phyloP scores from a whole-genome alignment of 2,797 vertebrate species.

The Rhynchonycteris naso region DNA sequence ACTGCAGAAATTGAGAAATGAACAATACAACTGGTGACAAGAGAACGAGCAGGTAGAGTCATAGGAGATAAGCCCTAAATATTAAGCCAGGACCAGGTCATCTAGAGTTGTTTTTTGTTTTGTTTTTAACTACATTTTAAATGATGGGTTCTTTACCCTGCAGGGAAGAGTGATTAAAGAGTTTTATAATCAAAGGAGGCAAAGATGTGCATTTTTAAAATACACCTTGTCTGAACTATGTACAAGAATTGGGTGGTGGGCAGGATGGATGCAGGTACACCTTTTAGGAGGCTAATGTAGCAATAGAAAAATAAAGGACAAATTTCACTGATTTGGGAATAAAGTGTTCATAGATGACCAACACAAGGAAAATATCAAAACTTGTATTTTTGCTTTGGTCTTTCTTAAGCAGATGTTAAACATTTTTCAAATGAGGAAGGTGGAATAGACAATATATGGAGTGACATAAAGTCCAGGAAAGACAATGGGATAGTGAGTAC shows the following conservation, averaged over 20 bases:
- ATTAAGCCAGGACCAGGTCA: neutral
- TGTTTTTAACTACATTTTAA: slow-evolving; percentile 17
- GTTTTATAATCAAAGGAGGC: neutral
- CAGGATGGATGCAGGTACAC: neutral
- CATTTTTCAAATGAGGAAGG: neutral
- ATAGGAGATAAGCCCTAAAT: neutral
- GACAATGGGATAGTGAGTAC: neutral
- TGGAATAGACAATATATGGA: slow-evolving; percentile 14
- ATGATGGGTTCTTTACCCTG: neutral
- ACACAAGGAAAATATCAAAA: neutral
- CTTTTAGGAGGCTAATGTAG: neutral
- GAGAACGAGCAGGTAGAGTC: neutral
- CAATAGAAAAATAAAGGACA: neutral
- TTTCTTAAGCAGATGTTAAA: neutral
- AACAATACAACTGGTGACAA: neutral
- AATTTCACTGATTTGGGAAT: neutral
- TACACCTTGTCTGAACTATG: neutral
- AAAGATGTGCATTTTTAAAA: neutral
- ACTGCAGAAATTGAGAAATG: neutral
- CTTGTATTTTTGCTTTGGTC: neutral
- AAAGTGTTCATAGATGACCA: neutral
- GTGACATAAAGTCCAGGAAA: neutral
- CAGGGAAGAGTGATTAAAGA: neutral
- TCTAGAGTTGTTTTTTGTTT: neutral
- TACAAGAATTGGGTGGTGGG: neutral